Conservation (phyloP, 2,888 invertebrate genomes). For the Cheilosia grossa region DNA sequence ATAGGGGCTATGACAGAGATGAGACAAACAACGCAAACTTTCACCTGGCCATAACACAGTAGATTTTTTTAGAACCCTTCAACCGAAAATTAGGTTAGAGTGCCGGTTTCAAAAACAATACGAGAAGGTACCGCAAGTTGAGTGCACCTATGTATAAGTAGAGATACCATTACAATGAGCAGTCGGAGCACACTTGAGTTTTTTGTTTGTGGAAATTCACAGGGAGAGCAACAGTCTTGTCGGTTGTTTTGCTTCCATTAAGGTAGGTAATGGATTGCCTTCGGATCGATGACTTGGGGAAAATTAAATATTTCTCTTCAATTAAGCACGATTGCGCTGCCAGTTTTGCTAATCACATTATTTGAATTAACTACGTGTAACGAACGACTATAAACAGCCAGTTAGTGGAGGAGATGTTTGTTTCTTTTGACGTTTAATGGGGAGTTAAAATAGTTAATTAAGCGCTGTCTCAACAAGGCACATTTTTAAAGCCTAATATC, state of each 20-base stretch:
- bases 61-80: background rate
- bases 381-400: too few species aligned
- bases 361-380: too few species aligned
- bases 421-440: too few species aligned
- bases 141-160: background rate
- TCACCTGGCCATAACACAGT: background rate
- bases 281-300: constrained; percentile 15
- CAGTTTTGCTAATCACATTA: too few species aligned
- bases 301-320: background rate
- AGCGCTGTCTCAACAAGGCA: too few species aligned
- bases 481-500: too few species aligned
- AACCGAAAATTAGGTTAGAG: constrained; percentile 21
- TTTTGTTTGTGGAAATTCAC: background rate
- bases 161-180: background rate
- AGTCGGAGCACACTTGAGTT: background rate
- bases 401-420: too few species aligned
- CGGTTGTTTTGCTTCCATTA: background rate
- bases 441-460: too few species aligned
- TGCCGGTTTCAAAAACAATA: background rate
- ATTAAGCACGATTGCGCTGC: background rate
- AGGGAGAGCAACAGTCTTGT: background rate
- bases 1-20: background rate
- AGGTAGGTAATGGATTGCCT: constrained; percentile 26
- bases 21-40: constrained; percentile 1
- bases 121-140: background rate